A percentile compares a stretch with the other conserved stretches of the same genome.
phyloP scores from a whole-genome alignment of 2,113 vertebrate genomes.

The Pipra filicauda region DNA sequence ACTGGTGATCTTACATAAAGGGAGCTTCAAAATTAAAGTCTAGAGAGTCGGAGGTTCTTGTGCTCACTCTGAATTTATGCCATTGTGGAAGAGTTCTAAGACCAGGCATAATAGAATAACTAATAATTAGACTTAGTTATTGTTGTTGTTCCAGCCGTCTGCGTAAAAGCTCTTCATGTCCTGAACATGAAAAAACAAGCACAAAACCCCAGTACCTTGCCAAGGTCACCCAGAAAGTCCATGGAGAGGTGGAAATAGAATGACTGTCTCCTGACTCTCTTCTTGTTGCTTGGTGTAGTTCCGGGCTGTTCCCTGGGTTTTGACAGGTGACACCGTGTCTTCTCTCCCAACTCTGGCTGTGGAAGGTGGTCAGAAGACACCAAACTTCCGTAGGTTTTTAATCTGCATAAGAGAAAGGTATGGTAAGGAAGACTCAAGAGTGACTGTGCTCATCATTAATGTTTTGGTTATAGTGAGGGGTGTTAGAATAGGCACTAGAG shows the following conservation, averaged over 20 bases:
- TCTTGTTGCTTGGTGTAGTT: background rate
- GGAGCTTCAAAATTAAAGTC: background rate
- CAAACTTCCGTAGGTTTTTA: background rate
- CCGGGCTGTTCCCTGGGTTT: background rate
- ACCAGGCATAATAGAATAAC: background rate
- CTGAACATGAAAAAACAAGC: conserved; percentile 1
- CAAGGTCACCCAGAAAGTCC: background rate
- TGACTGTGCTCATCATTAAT: background rate
- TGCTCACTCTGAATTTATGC: background rate
- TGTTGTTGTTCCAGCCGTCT: conserved; percentile 21
- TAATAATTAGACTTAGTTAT: conserved; percentile 35
- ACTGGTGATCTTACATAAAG: background rate
- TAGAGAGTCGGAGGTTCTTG: background rate
- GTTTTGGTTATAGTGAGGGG: background rate
- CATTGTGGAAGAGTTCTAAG: background rate
- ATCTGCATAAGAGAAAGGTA: background rate
- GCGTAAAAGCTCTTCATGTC: background rate
- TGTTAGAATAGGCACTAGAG: background rate
- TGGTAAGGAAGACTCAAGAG: background rate
- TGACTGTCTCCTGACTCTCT: background rate
- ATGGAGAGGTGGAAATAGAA: background rate
- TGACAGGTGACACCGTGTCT: background rate
- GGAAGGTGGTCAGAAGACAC: background rate
- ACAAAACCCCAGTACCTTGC: background rate
- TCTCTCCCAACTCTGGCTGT: background rate